Evolutionary conservation across 2,113 vertebrate genomes (phyloP), one percentile per base, ranked within the genome.

Genomic region (Suncus etruscus): DNA sequence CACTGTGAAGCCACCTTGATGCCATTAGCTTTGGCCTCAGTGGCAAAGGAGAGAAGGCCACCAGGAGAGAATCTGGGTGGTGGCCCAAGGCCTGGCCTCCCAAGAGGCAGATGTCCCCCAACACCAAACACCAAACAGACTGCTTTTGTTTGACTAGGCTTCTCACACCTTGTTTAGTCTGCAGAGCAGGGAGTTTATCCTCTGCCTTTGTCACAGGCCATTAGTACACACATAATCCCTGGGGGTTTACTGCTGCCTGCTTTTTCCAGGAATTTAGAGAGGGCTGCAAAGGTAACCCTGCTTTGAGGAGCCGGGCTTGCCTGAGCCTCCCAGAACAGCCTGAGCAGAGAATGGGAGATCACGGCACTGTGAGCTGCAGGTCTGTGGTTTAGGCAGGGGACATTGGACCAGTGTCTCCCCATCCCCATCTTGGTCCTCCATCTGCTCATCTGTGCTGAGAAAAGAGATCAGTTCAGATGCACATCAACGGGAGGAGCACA

Each of bases 111-210:
- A 45, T 81, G 20, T 3, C 63, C 54, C 63, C 78, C 68, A 72
- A 48, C 45, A 20, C 54, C 9, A 39, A 83, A 96, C 95, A 83
- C 76, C 39, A 39, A 39, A 39, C 39, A 39, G 87, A 58, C n/a
- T 1, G 77, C 88, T 86, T 95, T 96, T 95, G 93, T 96, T 95
- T 95, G 89, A 89, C 84, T 95, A 89, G 92, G 91, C 93, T 95
- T 88, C 78, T 95, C 89, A 86, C 4, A n/a, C 92, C 95, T 94
- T 97, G 95, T 97, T 97, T 95, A 94, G 95, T 96, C 95, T 96
- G 93, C 92, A 86, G 92, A 93, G 81, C 81, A 65, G 25, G 77
- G 86, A 94, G 92, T 31, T 97, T 96, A 96, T 95, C 95, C 91
- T n/a, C 91, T 76, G 90, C 90, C 74, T 96, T 94, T 96, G 94